These are phyloP conservation scores for Lithobates pipiens DNA, from an alignment of 2,797 vertebrate genomes.

Conservation along the genomic window DNA sequence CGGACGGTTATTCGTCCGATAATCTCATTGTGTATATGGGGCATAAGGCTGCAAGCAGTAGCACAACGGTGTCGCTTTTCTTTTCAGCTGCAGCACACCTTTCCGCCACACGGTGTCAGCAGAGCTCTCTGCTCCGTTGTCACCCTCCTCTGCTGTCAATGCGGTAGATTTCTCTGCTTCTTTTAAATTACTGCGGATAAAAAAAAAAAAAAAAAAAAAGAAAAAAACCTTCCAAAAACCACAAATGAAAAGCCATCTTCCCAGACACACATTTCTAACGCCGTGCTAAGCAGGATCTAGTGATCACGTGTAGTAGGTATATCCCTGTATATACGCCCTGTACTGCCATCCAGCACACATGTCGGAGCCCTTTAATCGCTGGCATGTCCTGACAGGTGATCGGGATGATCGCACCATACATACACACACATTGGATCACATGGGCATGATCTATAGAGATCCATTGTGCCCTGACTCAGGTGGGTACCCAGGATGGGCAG, in stretches of 20 bases:
- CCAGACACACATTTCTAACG: slow-evolving; percentile 62
- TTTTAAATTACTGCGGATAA: slow-evolving; percentile 77
- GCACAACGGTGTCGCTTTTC: no score
- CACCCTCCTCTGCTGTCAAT: slow-evolving; percentile 64
- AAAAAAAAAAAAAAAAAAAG: not conserved
- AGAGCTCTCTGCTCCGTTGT: slow-evolving; percentile 66
- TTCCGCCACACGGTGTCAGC: slow-evolving; percentile 73
- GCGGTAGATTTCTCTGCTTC: slow-evolving; percentile 70
- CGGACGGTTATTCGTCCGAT: no score
- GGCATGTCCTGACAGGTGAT: not conserved
- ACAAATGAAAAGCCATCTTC: slow-evolving; percentile 68
- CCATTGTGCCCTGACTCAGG: not conserved
- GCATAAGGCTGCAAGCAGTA: no score
- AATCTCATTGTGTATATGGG: no score
- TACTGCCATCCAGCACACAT: not conserved
- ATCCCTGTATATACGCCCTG: not conserved
- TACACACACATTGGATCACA: no score
- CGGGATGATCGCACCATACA: no score
- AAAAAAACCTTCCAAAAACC: slow-evolving; percentile 60
- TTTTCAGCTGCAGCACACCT: not conserved
- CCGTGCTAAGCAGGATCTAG: slow-evolving; percentile 44
- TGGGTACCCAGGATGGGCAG: not conserved
- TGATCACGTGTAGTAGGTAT: not conserved
- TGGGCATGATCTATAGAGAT: no score
- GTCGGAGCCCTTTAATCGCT: no score